Evolutionary conservation across 2,113 vertebrate genomes (phyloP), one percentile per base, ranked within the genome.

Genomic region (Dendrocopos noguchii): DNA sequence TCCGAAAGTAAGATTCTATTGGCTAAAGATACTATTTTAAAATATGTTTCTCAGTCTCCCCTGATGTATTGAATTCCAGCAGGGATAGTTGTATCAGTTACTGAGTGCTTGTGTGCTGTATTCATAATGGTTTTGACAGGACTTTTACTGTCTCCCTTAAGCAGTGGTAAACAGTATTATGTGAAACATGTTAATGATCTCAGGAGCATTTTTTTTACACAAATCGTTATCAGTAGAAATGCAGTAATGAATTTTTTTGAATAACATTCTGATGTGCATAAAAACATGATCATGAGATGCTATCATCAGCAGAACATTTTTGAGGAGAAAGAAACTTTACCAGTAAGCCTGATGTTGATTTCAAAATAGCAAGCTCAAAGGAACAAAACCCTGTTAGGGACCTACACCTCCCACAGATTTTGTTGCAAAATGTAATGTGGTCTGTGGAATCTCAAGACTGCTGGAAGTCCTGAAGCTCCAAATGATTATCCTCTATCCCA

Each of bases 61-160:
- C 16, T 88, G 24, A 61, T 55, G 15, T n/a, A 22, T 11, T 59
- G 63, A 34, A 67, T 82, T 93, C 76, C 60, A 89, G 9, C 12
- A 71, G 31, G 65, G 15, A 29, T 25, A 74, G 46, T 80, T 87
- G 24, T 39, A 83, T 7, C n/a, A 44, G 44, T 39, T 77, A 44
- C 46, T 21, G 66, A 72, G 52, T 63, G 68, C 22, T 73, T 76
- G 39, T 0, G 1, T 60, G 19, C 36, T 56, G 28, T 42, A n/a
- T 80, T 83, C 61, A 34, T 88, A 22, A 57, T 18, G 36, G 46
- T 22, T 87, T 90, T 80, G 85, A 85, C 64, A 93, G 34, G 46
- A 60, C 19, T 80, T 89, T 63, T 79, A 78, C 20, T 47, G 39
- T 21, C 71, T 83, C 36, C 27, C 25, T 80, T 87, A 73, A 2